These are phyloP conservation scores for Synodontis membranacea DNA, from an alignment of 2,113 vertebrate species.

Conservation along the genomic window DNA sequence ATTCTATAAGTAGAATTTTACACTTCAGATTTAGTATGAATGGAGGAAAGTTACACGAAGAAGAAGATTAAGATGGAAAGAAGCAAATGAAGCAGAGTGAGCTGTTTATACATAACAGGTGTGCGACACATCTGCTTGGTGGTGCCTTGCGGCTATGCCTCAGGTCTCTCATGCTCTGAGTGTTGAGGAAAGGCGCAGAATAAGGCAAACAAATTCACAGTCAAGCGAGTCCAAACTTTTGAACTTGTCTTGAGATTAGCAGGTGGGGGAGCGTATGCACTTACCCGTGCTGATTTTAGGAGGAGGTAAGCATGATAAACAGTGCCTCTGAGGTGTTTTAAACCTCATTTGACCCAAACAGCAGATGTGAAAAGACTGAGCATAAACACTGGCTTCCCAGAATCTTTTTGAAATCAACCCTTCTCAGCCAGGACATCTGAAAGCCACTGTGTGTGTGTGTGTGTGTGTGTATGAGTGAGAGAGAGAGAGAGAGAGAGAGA, in stretches of 20 bases:
- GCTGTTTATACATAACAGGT: slow-evolving; percentile 51
- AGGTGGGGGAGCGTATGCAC: slow-evolving; percentile 39
- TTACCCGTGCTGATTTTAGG: slow-evolving; percentile 41
- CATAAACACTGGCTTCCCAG: slow-evolving; percentile 31
- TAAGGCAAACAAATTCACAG: slow-evolving; percentile 42
- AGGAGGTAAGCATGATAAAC: slow-evolving; percentile 38
- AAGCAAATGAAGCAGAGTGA: slow-evolving; percentile 40
- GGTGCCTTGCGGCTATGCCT: slow-evolving; percentile 23
- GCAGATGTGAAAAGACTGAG: slow-evolving; percentile 37
- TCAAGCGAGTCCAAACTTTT: slow-evolving; percentile 34
- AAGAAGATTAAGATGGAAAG: slow-evolving; percentile 18
- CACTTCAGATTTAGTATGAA: not conserved
- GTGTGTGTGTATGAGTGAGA: not conserved
- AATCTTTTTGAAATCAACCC: slow-evolving; percentile 9
- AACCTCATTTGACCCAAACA: slow-evolving; percentile 32
- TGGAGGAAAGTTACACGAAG: slow-evolving; percentile 20
- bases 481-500: slow-evolving; percentile 1
- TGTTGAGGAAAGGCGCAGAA: slow-evolving; percentile 20
- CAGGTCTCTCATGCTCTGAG: slow-evolving; percentile 37
- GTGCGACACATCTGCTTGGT: slow-evolving; percentile 45
- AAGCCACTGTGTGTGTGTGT: not conserved
- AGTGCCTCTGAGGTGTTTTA: slow-evolving; percentile 45
- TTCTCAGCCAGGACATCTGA: slow-evolving; percentile 22
- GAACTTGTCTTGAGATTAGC: slow-evolving; percentile 54
- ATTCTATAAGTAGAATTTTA: not conserved